Percentiles rank a stretch among this genome's conserved stretches.
These are phyloP conservation scores for Zoanthus sansibaricus DNA, from an alignment of 92 coral and sea anemone genomes.

Conservation along the genomic window DNA sequence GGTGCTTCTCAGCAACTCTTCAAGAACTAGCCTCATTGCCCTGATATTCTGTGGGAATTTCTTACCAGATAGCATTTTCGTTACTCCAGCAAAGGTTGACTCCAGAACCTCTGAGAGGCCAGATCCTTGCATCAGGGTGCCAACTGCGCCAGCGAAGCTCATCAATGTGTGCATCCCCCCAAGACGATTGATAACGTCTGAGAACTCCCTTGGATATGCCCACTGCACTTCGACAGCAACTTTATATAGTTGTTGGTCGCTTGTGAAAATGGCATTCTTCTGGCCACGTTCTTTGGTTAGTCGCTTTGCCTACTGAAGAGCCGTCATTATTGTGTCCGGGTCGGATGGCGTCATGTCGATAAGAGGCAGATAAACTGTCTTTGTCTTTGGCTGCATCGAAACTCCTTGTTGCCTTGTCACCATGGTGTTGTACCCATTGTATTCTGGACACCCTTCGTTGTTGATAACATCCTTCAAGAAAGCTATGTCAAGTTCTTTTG, in stretches of 20 bases:
- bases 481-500: constrained; percentile 59
- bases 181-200: constrained; percentile 63
- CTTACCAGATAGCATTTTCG: constrained; percentile 66
- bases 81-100: constrained; percentile 63
- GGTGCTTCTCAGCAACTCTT: constrained; percentile 55
- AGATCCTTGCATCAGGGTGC: constrained; percentile 70
- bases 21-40: constrained; percentile 60
- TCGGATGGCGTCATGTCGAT: constrained; percentile 68
- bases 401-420: constrained; percentile 52
- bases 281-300: constrained; percentile 66
- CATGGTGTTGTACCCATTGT: constrained; percentile 68
- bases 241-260: constrained; percentile 70
- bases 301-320: constrained; percentile 61
- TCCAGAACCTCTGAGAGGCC: constrained; percentile 60
- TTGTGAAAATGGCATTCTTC: constrained; percentile 56
- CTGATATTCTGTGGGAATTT: constrained; percentile 69
- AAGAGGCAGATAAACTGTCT: constrained; percentile 58
- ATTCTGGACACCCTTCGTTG: constrained; percentile 56
- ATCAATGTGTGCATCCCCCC: constrained; percentile 77
- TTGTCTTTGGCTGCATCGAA: constrained; percentile 50
- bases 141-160: constrained; percentile 73
- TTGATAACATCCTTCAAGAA: constrained; percentile 50
- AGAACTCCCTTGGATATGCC: constrained; percentile 52
- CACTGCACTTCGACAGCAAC: constrained; percentile 69
- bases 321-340: constrained; percentile 71